A percentile compares a stretch with the other conserved stretches of the same genome.
Conservation (phyloP, 2,113 vertebrate genomes). For the Brevimyrus niger region DNA sequence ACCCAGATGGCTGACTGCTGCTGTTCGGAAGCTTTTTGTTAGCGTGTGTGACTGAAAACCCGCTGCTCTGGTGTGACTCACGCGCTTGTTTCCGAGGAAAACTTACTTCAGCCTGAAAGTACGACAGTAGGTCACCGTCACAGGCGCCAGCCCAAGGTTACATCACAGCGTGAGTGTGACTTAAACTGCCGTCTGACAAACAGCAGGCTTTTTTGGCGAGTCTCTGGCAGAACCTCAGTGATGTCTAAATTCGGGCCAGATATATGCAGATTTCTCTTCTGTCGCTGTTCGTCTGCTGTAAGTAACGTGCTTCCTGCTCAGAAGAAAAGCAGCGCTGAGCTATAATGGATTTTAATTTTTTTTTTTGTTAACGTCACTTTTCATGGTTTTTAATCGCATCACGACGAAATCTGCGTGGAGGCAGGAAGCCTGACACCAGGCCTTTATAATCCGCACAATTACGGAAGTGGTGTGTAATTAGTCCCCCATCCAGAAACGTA, state of each 20-base stretch:
- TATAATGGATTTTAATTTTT: neutral
- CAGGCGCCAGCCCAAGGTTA: neutral
- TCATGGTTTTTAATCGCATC: conserved; percentile 24
- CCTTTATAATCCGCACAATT: conserved; percentile 37
- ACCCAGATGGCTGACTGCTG: neutral
- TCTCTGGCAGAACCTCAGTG: neutral
- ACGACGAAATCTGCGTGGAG: conserved; percentile 32
- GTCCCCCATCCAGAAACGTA: conserved; percentile 14
- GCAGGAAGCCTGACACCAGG: conserved; percentile 32
- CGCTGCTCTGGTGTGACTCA: neutral
- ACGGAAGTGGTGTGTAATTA: conserved; percentile 32
- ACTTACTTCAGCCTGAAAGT: neutral
- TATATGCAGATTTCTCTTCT: neutral
- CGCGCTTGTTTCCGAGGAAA: neutral
- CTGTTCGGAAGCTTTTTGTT: neutral
- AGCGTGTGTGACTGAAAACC: neutral
- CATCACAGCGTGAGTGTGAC: neutral
- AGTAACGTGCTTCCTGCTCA: neutral
- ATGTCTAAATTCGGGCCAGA: neutral
- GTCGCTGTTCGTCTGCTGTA: neutral
- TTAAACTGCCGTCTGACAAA: neutral
- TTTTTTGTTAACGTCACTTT: conserved; percentile 9
- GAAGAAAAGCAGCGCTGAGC: conserved; percentile 7
- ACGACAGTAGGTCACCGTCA: neutral
- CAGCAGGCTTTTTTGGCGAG: neutral